Percentiles rank a stretch among this genome's conserved stretches.
Evolutionary conservation across 2,888 invertebrate genomes (phyloP).

Genomic region (Caenorhabditis sp.): DNA sequence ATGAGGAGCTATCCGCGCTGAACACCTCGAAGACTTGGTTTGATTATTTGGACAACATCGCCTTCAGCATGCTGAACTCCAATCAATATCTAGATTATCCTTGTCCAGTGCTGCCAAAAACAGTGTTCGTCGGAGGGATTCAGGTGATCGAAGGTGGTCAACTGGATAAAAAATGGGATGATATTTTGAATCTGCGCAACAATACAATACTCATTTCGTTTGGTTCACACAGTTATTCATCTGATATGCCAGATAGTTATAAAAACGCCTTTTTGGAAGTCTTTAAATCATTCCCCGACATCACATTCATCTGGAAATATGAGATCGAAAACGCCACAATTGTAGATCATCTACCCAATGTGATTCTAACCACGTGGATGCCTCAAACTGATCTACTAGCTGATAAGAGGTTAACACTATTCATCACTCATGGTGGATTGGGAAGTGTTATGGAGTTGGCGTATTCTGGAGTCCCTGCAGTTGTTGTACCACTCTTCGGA

Average conservation of each 20-base stretch:
- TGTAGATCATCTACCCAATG: conserved; percentile 28
- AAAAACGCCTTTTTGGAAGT: conserved; percentile 27
- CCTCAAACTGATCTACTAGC: conserved; percentile 35
- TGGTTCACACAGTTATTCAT: conserved; percentile 32
- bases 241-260: conserved; percentile 35
- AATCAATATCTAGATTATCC: conserved; percentile 39
- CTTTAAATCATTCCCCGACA: conserved; percentile 28
- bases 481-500: conserved; percentile 37
- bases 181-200: conserved; percentile 20
- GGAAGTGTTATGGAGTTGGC: conserved; percentile 40
- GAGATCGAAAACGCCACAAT: conserved; percentile 32
- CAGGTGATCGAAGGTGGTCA: conserved; percentile 23
- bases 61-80: conserved; percentile 27
- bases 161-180: conserved; percentile 27
- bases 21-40: neutral
- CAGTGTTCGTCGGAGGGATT: conserved; percentile 38
- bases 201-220: conserved; percentile 36
- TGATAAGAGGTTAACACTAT: conserved; percentile 34
- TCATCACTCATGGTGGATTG: conserved; percentile 44
- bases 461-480: conserved; percentile 35
- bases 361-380: conserved; percentile 33
- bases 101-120: conserved; percentile 34
- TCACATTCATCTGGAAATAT: conserved; percentile 48
- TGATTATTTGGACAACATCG: conserved; percentile 18
- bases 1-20: conserved; percentile 14